Evolutionary conservation across 2,113 vertebrate species (phyloP).

Genomic region (Tragelaphus imberbis): DNA sequence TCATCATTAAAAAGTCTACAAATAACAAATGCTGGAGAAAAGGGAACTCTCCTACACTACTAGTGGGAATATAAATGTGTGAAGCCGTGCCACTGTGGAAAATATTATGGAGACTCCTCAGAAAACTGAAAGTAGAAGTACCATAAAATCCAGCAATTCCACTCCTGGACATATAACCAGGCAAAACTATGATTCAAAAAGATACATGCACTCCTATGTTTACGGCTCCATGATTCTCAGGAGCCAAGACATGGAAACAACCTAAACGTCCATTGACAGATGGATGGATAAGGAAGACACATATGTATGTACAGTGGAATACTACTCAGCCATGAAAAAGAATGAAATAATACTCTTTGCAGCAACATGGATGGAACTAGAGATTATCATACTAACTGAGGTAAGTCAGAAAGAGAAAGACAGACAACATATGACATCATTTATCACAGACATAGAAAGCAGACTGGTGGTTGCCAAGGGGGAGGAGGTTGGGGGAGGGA

Average conservation of each 20-base stretch:
- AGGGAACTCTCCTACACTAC: neutral
- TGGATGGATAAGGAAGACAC: neutral
- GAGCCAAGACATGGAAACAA: neutral
- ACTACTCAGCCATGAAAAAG: neutral
- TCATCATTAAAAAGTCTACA: neutral
- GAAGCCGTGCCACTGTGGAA: neutral
- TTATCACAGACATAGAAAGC: neutral
- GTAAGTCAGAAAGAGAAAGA: neutral
- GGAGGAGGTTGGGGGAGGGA: neutral
- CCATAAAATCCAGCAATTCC: neutral
- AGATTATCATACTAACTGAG: neutral
- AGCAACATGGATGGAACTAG: neutral
- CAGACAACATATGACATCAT: neutral
- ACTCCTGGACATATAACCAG: neutral
- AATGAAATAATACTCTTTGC: neutral
- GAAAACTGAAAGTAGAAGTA: neutral
- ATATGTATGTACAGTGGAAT: neutral
- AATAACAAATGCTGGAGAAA: neutral
- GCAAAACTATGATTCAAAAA: neutral
- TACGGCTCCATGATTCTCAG: neutral
- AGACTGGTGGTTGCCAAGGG: neutral
- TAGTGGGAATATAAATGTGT: neutral
- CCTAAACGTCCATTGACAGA: neutral
- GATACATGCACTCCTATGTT: neutral
- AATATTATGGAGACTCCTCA: neutral